phyloP scores from a whole-genome alignment of 2,797 vertebrate species.

The Cyprinella venusta region DNA sequence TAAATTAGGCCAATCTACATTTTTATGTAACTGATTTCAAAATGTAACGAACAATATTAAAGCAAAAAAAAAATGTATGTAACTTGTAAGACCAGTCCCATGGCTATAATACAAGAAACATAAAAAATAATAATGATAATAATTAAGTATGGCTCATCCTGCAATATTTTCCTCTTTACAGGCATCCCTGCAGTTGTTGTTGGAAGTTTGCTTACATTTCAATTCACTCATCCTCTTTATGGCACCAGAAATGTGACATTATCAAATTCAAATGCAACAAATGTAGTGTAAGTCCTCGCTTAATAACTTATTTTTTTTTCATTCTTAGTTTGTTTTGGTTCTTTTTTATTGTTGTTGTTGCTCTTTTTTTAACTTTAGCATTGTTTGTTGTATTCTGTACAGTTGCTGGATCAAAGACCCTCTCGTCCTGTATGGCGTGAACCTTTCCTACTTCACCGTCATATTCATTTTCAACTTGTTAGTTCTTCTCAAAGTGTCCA shows the following conservation, averaged over 20 bases:
- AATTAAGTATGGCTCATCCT: not conserved
- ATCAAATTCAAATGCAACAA: conserved; percentile 52
- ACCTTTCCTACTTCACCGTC: conserved; percentile 73
- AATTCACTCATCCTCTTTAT: conserved; percentile 64
- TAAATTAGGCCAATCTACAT: no score
- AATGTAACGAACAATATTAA: no score
- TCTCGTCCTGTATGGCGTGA: conserved; percentile 65
- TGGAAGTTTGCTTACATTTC: conserved; percentile 59
- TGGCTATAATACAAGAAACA: not conserved
- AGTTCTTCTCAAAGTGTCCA: conserved; percentile 71
- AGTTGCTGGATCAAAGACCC: conserved; percentile 82
- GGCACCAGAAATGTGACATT: conserved; percentile 59
- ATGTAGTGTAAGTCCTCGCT: conserved; percentile 62
- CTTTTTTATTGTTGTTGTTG: not conserved
- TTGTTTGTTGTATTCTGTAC: conserved; percentile 42
- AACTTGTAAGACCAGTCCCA: no score
- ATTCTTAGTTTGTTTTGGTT: conserved; percentile 65
- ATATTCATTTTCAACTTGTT: conserved; percentile 75
- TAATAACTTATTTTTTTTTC: conserved; percentile 62
- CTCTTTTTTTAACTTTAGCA: not conserved
- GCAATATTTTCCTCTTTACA: conserved; percentile 37
- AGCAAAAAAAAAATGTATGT: no score
- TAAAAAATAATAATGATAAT: not conserved
- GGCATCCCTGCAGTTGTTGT: conserved; percentile 72
- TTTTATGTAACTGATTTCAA: no score